Conservation (phyloP, 2,113 vertebrate genomes). For the Podarcis cretensis region DNA sequence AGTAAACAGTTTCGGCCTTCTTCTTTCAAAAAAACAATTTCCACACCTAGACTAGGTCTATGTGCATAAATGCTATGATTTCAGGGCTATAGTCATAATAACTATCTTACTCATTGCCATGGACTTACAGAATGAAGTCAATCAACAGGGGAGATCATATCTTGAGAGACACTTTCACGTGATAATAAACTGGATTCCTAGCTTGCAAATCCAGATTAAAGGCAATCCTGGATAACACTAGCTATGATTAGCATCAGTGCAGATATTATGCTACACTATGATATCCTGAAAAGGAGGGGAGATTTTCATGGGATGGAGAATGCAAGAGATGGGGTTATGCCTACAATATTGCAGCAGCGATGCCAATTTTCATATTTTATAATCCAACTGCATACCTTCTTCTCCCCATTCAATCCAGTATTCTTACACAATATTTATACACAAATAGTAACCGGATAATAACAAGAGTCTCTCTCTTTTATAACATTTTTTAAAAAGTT, state of each 20-base stretch:
- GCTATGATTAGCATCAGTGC: background rate
- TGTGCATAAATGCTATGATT: background rate
- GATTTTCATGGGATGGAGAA: background rate
- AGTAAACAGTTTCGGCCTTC: no score
- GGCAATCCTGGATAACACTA: background rate
- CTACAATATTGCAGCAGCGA: background rate
- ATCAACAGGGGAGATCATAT: background rate
- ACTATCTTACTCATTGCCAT: background rate
- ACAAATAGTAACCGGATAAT: background rate
- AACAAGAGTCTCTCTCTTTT: background rate
- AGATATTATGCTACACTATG: background rate
- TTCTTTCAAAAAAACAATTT: background rate
- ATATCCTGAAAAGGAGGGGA: background rate
- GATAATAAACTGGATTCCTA: background rate
- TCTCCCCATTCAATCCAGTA: background rate
- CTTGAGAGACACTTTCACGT: background rate
- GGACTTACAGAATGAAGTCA: background rate
- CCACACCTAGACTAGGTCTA: background rate
- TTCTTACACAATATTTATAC: background rate
- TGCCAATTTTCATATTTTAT: background rate
- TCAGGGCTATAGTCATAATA: background rate
- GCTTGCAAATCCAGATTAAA: background rate
- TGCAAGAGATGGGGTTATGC: background rate
- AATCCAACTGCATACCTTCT: background rate
- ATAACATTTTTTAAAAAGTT: no score